These are phyloP conservation scores for Emydura subglobosa DNA, from an alignment of 2,113 vertebrate species.

Conservation along the genomic window DNA sequence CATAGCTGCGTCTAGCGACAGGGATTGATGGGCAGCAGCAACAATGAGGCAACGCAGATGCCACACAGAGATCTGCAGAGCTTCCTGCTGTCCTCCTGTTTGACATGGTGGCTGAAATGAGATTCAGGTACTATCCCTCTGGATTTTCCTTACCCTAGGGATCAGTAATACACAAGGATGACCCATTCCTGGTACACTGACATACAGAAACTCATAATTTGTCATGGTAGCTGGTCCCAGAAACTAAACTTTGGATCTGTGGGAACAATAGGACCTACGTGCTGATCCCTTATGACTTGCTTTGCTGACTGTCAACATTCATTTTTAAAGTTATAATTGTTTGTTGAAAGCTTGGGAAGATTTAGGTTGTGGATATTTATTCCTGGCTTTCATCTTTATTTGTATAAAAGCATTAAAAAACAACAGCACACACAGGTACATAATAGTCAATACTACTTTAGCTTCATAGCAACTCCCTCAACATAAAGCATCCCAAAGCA, in stretches of 20 bases:
- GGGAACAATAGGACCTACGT: slow-evolving; percentile 47
- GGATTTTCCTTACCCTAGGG: slow-evolving; percentile 34
- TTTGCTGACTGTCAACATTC: slow-evolving; percentile 43
- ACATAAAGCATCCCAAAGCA: not conserved
- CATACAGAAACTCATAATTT: slow-evolving; percentile 68
- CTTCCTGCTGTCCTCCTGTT: not conserved
- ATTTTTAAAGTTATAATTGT: not conserved
- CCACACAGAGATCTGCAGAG: not conserved
- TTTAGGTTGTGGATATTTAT: not conserved
- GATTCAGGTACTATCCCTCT: slow-evolving; percentile 57
- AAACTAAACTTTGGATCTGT: slow-evolving; percentile 57
- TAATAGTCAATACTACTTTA: not conserved
- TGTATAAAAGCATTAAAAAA: not conserved
- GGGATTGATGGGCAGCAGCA: not conserved
- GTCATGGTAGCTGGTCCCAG: slow-evolving; percentile 64
- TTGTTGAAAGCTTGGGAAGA: not conserved
- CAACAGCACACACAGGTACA: not conserved
- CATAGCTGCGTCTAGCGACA: not conserved
- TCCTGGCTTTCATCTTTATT: not conserved
- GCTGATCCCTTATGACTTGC: slow-evolving; percentile 44
- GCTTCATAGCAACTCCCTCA: not conserved
- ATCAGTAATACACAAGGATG: slow-evolving; percentile 68
- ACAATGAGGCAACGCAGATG: not conserved
- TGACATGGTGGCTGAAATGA: slow-evolving; percentile 50
- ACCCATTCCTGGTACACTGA: slow-evolving; percentile 58